These are phyloP conservation scores for Peromyscus eremicus DNA, from an alignment of 2,797 vertebrate species.

Conservation along the genomic window DNA sequence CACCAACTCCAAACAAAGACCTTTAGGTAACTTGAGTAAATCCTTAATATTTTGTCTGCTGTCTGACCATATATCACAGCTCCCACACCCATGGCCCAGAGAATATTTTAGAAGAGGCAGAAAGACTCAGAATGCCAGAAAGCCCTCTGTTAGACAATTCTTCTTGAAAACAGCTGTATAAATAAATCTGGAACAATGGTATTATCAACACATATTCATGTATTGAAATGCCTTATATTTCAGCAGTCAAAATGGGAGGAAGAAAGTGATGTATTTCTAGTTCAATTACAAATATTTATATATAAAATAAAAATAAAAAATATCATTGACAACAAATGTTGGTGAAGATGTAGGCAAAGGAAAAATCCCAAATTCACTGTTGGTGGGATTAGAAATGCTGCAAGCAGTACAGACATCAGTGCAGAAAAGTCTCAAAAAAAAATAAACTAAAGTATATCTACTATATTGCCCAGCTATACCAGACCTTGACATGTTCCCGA, in stretches of 20 bases:
- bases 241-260: too few species aligned
- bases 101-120: neutral
- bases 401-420: accelerated
- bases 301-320: neutral
- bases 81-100: too few species aligned
- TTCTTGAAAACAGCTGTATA: neutral
- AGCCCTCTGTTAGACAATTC: neutral
- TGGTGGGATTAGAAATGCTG: neutral
- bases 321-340: neutral
- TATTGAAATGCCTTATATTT: too few species aligned
- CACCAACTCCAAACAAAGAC: too few species aligned
- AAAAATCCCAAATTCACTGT: neutral
- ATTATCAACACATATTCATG: too few species aligned
- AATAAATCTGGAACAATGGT: neutral
- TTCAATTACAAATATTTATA: neutral
- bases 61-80: too few species aligned
- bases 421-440: neutral
- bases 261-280: neutral
- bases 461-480: accelerated
- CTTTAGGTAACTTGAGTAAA: too few species aligned
- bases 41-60: neutral
- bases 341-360: neutral
- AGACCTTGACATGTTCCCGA: neutral
- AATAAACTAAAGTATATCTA: neutral
- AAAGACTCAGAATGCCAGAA: neutral